These are phyloP conservation scores for Gasterosteus nipponicus DNA, from an alignment of 2,113 vertebrate genomes.

Conservation along the genomic window DNA sequence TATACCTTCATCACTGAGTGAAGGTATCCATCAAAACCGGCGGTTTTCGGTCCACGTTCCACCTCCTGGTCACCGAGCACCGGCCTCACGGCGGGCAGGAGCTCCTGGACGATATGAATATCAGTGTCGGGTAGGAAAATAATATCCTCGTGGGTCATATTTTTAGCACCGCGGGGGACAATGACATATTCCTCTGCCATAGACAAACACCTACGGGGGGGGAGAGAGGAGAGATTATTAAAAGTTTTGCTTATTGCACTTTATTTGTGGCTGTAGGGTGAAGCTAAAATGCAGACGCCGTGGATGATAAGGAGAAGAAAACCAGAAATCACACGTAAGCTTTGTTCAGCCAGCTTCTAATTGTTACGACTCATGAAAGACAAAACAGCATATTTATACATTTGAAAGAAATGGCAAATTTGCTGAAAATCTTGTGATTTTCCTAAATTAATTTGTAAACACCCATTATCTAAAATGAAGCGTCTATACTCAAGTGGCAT, in stretches of 20 bases:
- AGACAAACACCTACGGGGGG: constrained; percentile 70
- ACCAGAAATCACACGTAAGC: constrained; percentile 63
- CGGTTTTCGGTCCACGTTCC: constrained; percentile 29
- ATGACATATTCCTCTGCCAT: constrained; percentile 69
- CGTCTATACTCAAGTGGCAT: background rate
- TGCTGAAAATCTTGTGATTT: constrained; percentile 6
- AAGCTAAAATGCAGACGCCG: constrained; percentile 64
- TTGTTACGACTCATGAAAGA: constrained; percentile 24
- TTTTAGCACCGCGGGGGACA: constrained; percentile 68
- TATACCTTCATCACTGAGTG: constrained; percentile 33
- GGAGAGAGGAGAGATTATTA: constrained; percentile 76
- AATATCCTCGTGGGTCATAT: constrained; percentile 71
- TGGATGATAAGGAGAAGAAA: constrained; percentile 68
- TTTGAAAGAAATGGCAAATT: background rate
- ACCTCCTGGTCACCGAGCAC: background rate
- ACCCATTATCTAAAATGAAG: constrained; percentile 8
- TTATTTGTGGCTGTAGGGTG: constrained; percentile 78
- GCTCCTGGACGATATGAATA: constrained; percentile 49
- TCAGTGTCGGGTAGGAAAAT: constrained; percentile 56
- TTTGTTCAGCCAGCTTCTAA: constrained; percentile 22
- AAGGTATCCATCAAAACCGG: constrained; percentile 44
- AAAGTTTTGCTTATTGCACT: constrained; percentile 82
- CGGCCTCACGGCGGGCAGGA: constrained; percentile 6
- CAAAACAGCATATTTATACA: background rate
- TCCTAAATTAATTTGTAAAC: constrained; percentile 1